These are phyloP conservation scores for Luperina nickerlii DNA, from an alignment of 2,888 invertebrate species.

Conservation along the genomic window DNA sequence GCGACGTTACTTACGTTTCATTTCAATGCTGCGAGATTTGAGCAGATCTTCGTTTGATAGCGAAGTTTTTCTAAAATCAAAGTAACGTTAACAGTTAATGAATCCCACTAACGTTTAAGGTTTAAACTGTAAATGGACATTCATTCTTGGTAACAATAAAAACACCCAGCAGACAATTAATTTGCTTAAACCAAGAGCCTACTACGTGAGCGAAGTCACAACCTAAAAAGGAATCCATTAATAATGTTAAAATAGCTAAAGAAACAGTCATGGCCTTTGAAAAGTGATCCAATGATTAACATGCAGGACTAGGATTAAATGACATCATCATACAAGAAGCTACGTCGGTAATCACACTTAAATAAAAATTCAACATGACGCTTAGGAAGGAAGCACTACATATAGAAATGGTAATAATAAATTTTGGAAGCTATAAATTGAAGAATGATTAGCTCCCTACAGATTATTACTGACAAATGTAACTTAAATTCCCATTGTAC, in stretches of 20 bases:
- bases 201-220: constrained; percentile 47
- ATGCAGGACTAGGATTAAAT: constrained; percentile 59
- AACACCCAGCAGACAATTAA: constrained; percentile 9
- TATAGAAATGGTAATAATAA: constrained; percentile 56
- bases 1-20: not conserved
- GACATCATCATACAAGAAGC: constrained; percentile 62
- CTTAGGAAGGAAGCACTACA: constrained; percentile 65
- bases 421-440: constrained; percentile 67
- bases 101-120: not conserved
- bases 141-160: constrained; percentile 1
- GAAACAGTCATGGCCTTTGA: constrained; percentile 48
- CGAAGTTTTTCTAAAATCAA: not conserved
- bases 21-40: not conserved
- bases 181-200: constrained; percentile 16
- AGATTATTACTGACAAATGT: constrained; percentile 67
- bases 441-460: constrained; percentile 67
- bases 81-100: not conserved
- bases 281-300: constrained; percentile 61
- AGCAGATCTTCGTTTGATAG: not conserved
- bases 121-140: not conserved
- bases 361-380: constrained; percentile 63
- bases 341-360: constrained; percentile 41
- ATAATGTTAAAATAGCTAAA: constrained; percentile 44
- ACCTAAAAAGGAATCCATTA: constrained; percentile 50
- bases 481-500: constrained; percentile 54